Evolutionary conservation across 2,113 vertebrate species (phyloP).

Genomic region (Nestor notabilis): DNA sequence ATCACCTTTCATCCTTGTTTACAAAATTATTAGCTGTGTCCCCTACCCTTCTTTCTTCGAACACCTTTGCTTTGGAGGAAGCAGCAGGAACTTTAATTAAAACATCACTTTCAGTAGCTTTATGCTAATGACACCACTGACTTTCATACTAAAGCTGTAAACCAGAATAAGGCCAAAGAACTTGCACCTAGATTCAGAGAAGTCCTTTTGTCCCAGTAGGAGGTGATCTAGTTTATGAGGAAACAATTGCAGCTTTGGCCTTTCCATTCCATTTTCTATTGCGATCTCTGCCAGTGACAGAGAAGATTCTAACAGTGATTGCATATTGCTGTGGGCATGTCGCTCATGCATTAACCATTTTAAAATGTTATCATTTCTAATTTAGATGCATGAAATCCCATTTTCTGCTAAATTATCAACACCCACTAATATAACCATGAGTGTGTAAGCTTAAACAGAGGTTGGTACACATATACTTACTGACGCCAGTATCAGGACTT

Average conservation of each 20-base stretch:
- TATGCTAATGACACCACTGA: neutral
- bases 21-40: neutral
- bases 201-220: neutral
- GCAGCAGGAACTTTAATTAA: neutral
- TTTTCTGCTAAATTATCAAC: neutral
- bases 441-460: neutral
- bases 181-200: neutral
- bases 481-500: neutral
- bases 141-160: neutral
- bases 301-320: neutral
- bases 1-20: neutral
- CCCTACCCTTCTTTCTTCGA: neutral
- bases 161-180: neutral
- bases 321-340: neutral
- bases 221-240: neutral
- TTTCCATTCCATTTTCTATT: neutral
- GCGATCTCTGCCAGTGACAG: neutral
- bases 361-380: neutral
- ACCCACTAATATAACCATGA: neutral
- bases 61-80: neutral
- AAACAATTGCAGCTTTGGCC: neutral
- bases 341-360: neutral
- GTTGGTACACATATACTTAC: neutral
- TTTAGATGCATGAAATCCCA: neutral
- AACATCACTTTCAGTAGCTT: neutral